phyloP scores from a whole-genome alignment of 2,888 invertebrate genomes.

The Muschampia plurimacula region DNA sequence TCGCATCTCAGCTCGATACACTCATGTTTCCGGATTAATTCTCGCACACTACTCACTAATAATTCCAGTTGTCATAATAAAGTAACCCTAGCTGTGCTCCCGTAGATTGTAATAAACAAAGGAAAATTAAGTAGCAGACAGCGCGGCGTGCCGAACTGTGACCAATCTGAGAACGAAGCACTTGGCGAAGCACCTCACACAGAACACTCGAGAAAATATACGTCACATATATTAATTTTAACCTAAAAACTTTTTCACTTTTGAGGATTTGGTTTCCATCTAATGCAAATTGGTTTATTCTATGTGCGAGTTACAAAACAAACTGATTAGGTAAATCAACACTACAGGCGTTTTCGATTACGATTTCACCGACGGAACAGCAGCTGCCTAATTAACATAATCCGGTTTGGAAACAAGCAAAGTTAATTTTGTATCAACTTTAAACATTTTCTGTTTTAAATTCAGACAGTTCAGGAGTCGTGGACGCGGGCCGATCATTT shows the following conservation, averaged over 20 bases:
- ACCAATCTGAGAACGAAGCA: slow-evolving; percentile 61
- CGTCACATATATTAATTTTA: slow-evolving; percentile 46
- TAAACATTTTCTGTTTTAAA: slow-evolving; percentile 57
- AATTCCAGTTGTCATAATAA: slow-evolving; percentile 68
- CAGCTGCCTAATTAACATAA: slow-evolving; percentile 71
- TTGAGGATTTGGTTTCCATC: slow-evolving; percentile 42
- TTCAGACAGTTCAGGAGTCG: slow-evolving; percentile 52
- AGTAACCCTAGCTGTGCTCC: slow-evolving; percentile 65
- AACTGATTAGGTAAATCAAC: slow-evolving; percentile 72
- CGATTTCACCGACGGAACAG: slow-evolving; percentile 64
- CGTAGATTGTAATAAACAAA: slow-evolving; percentile 75
- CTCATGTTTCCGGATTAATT: slow-evolving; percentile 71
- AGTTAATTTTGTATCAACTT: slow-evolving; percentile 70
- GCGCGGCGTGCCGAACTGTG: slow-evolving; percentile 51
- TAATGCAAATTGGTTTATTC: slow-evolving; percentile 48
- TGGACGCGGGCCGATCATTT: slow-evolving; percentile 52
- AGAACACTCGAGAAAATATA: slow-evolving; percentile 45
- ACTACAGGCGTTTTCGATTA: slow-evolving; percentile 67
- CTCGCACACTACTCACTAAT: slow-evolving; percentile 60
- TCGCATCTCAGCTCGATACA: slow-evolving; percentile 46
- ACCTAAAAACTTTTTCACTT: slow-evolving; percentile 8
- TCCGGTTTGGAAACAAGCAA: slow-evolving; percentile 66
- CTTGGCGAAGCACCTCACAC: slow-evolving; percentile 57
- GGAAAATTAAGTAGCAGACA: slow-evolving; percentile 73
- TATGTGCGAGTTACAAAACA: slow-evolving; percentile 58